Percentiles rank a stretch among this genome's conserved stretches.
phyloP scores from a whole-genome alignment of 2,888 invertebrate species.

The Sussaba pulchella region DNA sequence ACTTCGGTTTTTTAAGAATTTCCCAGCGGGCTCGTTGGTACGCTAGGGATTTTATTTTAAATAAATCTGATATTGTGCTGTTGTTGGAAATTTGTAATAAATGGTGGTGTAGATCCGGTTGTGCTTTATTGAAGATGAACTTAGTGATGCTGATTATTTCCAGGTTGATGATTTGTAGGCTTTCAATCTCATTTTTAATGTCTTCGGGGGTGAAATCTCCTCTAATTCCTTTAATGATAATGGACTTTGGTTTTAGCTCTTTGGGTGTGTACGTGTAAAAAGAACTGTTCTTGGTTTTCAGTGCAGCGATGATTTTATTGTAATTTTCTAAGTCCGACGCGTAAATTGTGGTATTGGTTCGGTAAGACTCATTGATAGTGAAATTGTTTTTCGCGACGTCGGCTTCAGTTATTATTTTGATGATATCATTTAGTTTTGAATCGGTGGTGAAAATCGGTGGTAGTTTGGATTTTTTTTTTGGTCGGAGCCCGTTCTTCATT shows the following conservation, averaged over 20 bases:
- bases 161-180: not conserved
- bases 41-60: not conserved
- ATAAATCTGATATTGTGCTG: not conserved
- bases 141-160: conserved; percentile 17
- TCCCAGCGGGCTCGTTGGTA: not conserved
- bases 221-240: conserved; percentile 10
- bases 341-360: not conserved
- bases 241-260: conserved; percentile 10
- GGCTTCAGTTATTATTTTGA: not conserved
- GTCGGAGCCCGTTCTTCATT: too few species aligned
- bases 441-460: too few species aligned
- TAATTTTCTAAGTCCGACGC: not conserved
- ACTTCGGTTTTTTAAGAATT: not conserved
- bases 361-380: not conserved
- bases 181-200: conserved; percentile 20
- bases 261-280: conserved; percentile 33
- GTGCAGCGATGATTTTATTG: not conserved
- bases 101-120: conserved; percentile 6
- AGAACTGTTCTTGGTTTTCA: not conserved
- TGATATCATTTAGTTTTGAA: too few species aligned
- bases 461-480: too few species aligned
- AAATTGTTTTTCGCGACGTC: not conserved
- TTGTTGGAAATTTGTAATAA: not conserved
- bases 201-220: conserved; percentile 20
- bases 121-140: conserved; percentile 12